Evolutionary conservation across 2,888 invertebrate genomes (phyloP).

Genomic region (Sinodicranocentrus sp.): DNA sequence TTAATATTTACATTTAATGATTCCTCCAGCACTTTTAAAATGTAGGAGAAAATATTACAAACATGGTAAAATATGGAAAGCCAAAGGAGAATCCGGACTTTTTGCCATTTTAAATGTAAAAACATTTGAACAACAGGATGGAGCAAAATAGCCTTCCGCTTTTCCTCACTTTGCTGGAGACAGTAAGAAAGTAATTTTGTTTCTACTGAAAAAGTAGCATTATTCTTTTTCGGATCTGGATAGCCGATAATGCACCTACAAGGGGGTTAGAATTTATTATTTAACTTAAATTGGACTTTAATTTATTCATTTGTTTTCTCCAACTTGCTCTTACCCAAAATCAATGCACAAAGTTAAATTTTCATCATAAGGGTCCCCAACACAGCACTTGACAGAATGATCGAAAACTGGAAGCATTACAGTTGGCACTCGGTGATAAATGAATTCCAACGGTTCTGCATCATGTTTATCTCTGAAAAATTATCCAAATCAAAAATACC

Average conservation of each 20-base stretch:
- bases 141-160: conserved; percentile 53
- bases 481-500: background rate
- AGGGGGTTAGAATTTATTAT: background rate
- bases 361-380: conserved; percentile 61
- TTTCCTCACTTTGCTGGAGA: conserved; percentile 55
- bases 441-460: conserved; percentile 61
- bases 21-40: no score
- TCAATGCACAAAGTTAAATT: conserved; percentile 57
- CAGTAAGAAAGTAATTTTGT: conserved; percentile 62
- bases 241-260: conserved; percentile 67
- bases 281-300: no score
- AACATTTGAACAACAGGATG: conserved; percentile 71
- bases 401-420: conserved; percentile 67
- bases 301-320: no score
- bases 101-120: conserved; percentile 67
- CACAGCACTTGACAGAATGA: conserved; percentile 25
- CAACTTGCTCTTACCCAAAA: conserved; percentile 69
- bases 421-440: conserved; percentile 65
- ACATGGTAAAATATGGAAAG: conserved; percentile 68
- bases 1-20: no score
- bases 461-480: conserved; percentile 46
- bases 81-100: conserved; percentile 63
- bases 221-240: conserved; percentile 6
- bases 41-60: no score
- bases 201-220: conserved; percentile 30